A percentile compares a stretch with the other conserved stretches of the same genome.
Evolutionary conservation across 2,888 invertebrate species (phyloP).

Genomic region (Aquatica leii): DNA sequence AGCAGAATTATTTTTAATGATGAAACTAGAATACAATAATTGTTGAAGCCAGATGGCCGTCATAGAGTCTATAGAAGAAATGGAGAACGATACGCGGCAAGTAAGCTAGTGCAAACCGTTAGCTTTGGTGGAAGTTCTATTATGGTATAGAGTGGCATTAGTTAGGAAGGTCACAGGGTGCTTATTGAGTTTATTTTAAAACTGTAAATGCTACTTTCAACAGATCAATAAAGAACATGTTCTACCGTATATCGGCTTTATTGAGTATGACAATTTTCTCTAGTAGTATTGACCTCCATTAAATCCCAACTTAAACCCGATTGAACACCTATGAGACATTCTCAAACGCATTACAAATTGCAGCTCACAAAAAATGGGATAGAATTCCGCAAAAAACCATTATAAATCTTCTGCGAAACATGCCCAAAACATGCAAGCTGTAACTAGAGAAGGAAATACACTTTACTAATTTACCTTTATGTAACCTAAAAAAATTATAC

Average conservation of each 20-base stretch:
- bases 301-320: too few relatives aligned
- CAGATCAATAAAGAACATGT: conserved; percentile 18
- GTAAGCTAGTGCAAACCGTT: background rate
- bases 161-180: conserved; percentile 16
- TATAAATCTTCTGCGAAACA: too few relatives aligned
- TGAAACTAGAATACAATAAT: conserved; percentile 12
- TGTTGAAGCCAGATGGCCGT: conserved; percentile 21
- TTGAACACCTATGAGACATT: too few relatives aligned
- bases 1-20: conserved; percentile 13
- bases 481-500: too few relatives aligned
- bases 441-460: too few relatives aligned
- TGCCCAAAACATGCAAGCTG: too few relatives aligned
- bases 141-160: conserved; percentile 15
- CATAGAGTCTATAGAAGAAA: conserved; percentile 17
- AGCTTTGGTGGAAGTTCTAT: conserved; percentile 6
- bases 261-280: conserved; percentile 16
- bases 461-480: too few relatives aligned
- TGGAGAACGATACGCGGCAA: conserved; percentile 12
- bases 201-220: conserved; percentile 21
- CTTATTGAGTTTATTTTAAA: conserved; percentile 23
- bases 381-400: too few relatives aligned
- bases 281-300: too few relatives aligned
- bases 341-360: too few relatives aligned
- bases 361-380: too few relatives aligned
- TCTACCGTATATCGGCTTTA: conserved; percentile 16